Evolutionary conservation across 92 coral and sea anemone species (phyloP).

Genomic region (Actinostola sp.): DNA sequence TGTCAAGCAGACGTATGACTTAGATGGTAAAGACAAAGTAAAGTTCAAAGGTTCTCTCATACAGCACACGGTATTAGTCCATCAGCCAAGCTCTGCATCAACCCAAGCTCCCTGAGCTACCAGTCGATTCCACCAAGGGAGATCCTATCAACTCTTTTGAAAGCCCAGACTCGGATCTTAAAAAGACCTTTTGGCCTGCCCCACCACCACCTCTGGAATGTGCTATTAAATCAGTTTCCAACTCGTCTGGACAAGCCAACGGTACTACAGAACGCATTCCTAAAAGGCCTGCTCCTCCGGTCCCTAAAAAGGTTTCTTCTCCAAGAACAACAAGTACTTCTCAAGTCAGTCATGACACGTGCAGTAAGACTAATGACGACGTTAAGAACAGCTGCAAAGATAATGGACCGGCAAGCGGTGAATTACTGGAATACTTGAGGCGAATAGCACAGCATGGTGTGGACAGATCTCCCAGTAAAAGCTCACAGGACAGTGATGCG

Average conservation of each 20-base stretch:
- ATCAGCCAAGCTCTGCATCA: neutral
- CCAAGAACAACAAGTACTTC: neutral
- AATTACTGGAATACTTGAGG: slow-evolving; percentile 20
- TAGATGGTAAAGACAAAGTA: neutral
- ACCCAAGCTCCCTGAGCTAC: neutral
- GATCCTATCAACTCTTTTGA: neutral
- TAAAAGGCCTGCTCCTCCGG: slow-evolving; percentile 29
- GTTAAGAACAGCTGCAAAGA: neutral
- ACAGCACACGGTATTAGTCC: slow-evolving; percentile 19
- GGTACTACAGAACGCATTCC: neutral
- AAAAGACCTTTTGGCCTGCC: slow-evolving; percentile 45
- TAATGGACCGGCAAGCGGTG: slow-evolving; percentile 18
- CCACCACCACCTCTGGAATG: slow-evolving; percentile 41
- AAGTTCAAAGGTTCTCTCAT: neutral
- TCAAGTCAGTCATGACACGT: neutral
- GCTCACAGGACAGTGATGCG: slow-evolving; percentile 5
- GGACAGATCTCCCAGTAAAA: slow-evolving; percentile 1
- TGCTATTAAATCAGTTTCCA: neutral
- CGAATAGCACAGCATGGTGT: slow-evolving; percentile 20
- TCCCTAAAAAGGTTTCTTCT: slow-evolving; percentile 7
- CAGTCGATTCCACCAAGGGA: neutral
- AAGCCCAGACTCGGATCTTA: slow-evolving; percentile 5
- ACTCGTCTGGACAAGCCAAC: neutral
- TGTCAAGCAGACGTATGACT: too few species aligned
- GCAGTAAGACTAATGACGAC: neutral